A percentile compares a stretch with the other conserved stretches of the same genome.
These are phyloP conservation scores for Aradus depressus DNA, from an alignment of 2,888 invertebrate genomes.

Conservation along the genomic window DNA sequence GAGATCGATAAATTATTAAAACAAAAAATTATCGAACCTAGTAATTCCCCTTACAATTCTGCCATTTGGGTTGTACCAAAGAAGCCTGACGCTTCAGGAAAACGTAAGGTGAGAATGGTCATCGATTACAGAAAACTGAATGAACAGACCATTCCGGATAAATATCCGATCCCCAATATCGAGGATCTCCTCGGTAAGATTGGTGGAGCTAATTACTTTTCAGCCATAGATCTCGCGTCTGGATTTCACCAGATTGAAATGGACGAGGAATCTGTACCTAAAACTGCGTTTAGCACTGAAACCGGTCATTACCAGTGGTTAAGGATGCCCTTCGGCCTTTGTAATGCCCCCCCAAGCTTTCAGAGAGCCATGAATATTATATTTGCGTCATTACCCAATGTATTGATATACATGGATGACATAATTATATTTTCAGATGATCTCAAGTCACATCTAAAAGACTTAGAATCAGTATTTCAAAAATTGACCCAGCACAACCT, in stretches of 20 bases:
- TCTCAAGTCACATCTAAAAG: slow-evolving; percentile 6
- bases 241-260: too few species aligned
- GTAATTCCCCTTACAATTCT: slow-evolving; percentile 15
- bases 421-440: slow-evolving; percentile 15
- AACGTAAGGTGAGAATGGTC: slow-evolving; percentile 14
- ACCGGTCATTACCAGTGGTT: slow-evolving; percentile 14
- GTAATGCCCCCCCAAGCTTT: slow-evolving; percentile 17
- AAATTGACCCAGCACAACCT: slow-evolving; percentile 6
- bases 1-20: slow-evolving; percentile 16
- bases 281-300: slow-evolving; percentile 16
- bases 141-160: slow-evolving; percentile 16
- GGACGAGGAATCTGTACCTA: too few species aligned
- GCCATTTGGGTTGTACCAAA: slow-evolving; percentile 12
- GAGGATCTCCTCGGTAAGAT: slow-evolving; percentile 18
- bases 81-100: slow-evolving; percentile 10
- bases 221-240: too few species aligned
- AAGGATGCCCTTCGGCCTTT: slow-evolving; percentile 15
- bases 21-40: slow-evolving; percentile 16
- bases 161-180: slow-evolving; percentile 20
- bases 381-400: slow-evolving; percentile 11
- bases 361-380: slow-evolving; percentile 14
- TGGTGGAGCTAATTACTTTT: too few species aligned
- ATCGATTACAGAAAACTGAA: slow-evolving; percentile 18
- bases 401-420: slow-evolving; percentile 20
- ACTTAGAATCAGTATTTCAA: slow-evolving; percentile 1